phyloP scores from a whole-genome alignment of 2,888 invertebrate species.

The Scaptomyza polygonia region DNA sequence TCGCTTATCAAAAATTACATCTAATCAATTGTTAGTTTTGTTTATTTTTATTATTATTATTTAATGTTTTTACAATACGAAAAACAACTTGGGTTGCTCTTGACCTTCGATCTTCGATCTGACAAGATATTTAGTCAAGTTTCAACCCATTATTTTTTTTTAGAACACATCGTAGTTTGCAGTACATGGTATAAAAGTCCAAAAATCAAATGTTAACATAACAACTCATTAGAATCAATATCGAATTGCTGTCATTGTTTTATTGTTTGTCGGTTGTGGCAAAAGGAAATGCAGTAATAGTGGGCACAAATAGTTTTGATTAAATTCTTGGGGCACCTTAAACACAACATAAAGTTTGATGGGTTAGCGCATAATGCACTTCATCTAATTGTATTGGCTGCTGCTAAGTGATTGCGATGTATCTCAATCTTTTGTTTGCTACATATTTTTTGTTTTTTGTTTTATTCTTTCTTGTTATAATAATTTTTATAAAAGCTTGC shows the following conservation, averaged over 20 bases:
- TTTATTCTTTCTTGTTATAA: slow-evolving; percentile 9
- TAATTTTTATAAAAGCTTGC: slow-evolving; percentile 50
- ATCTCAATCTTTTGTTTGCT: slow-evolving; percentile 21
- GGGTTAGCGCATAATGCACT: slow-evolving; percentile 15
- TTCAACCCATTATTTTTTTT: slow-evolving; percentile 63
- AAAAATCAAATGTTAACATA: slow-evolving; percentile 27
- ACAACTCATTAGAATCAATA: slow-evolving; percentile 34
- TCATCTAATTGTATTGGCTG: slow-evolving; percentile 22
- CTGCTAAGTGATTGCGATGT: slow-evolving; percentile 21
- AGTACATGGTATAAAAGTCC: slow-evolving; percentile 31
- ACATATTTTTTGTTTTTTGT: background rate
- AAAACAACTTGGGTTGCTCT: slow-evolving; percentile 52
- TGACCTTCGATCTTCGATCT: slow-evolving; percentile 54
- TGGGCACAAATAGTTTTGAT: slow-evolving; percentile 17
- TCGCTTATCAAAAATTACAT: slow-evolving; percentile 68
- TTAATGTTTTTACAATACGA: slow-evolving; percentile 42
- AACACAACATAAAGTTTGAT: slow-evolving; percentile 12
- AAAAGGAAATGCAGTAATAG: slow-evolving; percentile 37
- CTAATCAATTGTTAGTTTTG: slow-evolving; percentile 43
- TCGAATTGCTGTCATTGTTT: slow-evolving; percentile 7
- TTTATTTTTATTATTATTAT: slow-evolving; percentile 7
- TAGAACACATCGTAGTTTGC: slow-evolving; percentile 74
- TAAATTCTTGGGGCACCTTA: background rate
- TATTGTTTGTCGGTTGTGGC: slow-evolving; percentile 16
- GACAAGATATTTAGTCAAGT: slow-evolving; percentile 56